Evolutionary conservation across 2,113 vertebrate genomes (phyloP).

Genomic region (Ardeotis arabs): DNA sequence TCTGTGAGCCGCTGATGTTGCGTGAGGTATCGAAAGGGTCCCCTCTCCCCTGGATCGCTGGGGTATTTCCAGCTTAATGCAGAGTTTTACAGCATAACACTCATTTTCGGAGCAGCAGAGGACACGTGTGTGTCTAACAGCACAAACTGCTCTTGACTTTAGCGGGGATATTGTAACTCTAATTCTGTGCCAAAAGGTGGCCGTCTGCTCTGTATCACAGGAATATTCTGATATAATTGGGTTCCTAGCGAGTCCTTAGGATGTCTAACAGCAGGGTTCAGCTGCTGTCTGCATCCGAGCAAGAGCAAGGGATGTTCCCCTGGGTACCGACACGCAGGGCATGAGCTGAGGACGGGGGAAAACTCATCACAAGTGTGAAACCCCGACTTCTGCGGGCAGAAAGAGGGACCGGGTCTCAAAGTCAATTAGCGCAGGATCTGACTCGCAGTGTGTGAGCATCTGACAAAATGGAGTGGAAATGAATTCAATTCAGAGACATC

Average conservation of each 20-base stretch:
- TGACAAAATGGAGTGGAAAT: constrained; percentile 30
- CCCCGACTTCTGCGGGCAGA: neutral
- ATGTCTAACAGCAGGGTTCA: neutral
- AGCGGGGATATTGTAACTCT: neutral
- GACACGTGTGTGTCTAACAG: rapidly evolving
- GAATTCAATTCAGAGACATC: constrained; percentile 33
- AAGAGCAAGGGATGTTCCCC: neutral
- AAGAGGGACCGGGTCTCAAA: neutral
- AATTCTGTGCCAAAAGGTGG: neutral
- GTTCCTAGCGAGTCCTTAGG: neutral
- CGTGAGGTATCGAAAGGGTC: constrained; percentile 24
- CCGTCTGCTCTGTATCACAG: neutral
- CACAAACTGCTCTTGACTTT: neutral
- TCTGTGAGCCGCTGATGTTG: constrained; percentile 59
- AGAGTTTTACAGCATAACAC: neutral
- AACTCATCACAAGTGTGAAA: neutral
- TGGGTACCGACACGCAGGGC: neutral
- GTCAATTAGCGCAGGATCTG: neutral
- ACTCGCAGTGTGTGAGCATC: neutral
- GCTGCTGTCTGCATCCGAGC: neutral
- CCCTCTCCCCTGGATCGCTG: neutral
- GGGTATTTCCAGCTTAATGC: constrained; percentile 28
- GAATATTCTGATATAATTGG: neutral
- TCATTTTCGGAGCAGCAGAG: neutral
- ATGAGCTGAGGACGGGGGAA: neutral